Conservation (phyloP, 2,888 invertebrate genomes). For the Megastigmus dorsalis region DNA sequence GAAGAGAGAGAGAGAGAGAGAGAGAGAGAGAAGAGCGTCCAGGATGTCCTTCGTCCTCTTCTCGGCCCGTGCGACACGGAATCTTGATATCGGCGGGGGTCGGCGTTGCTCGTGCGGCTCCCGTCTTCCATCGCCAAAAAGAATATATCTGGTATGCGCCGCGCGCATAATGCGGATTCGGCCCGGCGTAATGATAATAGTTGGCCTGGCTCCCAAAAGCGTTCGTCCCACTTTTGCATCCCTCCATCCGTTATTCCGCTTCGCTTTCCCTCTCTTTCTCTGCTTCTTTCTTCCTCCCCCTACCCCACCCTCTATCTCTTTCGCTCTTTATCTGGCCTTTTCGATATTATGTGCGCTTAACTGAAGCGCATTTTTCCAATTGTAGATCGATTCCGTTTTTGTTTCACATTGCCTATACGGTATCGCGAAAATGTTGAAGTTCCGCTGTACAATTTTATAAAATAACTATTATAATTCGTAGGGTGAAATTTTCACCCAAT, state of each 20-base stretch:
- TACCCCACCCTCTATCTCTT: not conserved
- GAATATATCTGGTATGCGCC: slow-evolving; percentile 27
- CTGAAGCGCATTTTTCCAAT: slow-evolving; percentile 22
- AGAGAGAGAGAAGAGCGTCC: not conserved
- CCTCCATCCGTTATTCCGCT: slow-evolving; percentile 11
- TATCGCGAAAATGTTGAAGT: no score
- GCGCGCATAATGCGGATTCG: slow-evolving; percentile 61
- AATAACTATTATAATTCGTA: no score
- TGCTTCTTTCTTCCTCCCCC: not conserved
- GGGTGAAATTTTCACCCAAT: no score
- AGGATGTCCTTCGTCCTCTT: not conserved
- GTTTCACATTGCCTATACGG: no score
- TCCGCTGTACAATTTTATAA: no score
- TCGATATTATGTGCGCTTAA: no score
- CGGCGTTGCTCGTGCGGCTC: no score
- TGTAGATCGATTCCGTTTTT: not conserved
- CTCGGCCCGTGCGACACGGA: not conserved
- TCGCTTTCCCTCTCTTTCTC: not conserved
- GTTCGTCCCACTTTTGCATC: slow-evolving; percentile 52
- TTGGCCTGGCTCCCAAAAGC: slow-evolving; percentile 64
- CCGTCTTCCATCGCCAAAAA: not conserved
- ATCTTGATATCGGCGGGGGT: slow-evolving; percentile 18
- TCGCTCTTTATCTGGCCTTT: not conserved
- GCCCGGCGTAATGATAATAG: slow-evolving; percentile 64
- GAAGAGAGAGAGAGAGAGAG: not conserved